Conservation (phyloP, 2,888 invertebrate species). For the Zootermopsis nevadensis region DNA sequence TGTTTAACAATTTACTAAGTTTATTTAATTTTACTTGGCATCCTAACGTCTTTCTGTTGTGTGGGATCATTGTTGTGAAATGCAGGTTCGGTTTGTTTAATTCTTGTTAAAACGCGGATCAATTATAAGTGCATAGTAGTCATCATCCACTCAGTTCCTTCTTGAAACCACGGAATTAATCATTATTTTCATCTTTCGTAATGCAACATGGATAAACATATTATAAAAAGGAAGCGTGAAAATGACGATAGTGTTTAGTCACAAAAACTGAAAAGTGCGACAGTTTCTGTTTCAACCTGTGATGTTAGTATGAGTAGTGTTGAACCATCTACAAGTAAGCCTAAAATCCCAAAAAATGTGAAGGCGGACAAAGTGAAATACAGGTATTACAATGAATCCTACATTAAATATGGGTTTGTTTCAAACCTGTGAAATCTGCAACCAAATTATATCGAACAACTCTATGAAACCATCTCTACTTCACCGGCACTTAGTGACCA, state of each 20-base stretch:
- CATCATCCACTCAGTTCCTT: too few relatives aligned
- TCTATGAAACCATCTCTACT: not conserved
- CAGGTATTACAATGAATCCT: not conserved
- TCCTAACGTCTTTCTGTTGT: not conserved
- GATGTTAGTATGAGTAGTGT: not conserved
- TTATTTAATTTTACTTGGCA: constrained; percentile 1
- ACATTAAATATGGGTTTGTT: not conserved
- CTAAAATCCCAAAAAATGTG: not conserved
- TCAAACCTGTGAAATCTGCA: not conserved
- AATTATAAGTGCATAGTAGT: too few relatives aligned
- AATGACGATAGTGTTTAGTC: not conserved
- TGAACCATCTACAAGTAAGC: constrained; percentile 18
- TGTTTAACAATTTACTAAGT: not conserved
- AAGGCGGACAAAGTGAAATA: not conserved
- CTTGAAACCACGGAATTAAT: too few relatives aligned
- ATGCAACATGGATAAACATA: not conserved
- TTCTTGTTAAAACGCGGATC: too few relatives aligned
- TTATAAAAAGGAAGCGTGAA: not conserved
- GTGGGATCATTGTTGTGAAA: too few relatives aligned
- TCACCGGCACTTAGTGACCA: constrained; percentile 7
- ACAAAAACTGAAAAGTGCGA: not conserved
- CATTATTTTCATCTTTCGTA: not conserved
- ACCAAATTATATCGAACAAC: not conserved
- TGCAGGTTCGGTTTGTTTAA: too few relatives aligned
- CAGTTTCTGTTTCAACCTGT: constrained; percentile 7